Evolutionary conservation across 2,113 vertebrate genomes (phyloP).

Genomic region (Orientallactaga bullata): DNA sequence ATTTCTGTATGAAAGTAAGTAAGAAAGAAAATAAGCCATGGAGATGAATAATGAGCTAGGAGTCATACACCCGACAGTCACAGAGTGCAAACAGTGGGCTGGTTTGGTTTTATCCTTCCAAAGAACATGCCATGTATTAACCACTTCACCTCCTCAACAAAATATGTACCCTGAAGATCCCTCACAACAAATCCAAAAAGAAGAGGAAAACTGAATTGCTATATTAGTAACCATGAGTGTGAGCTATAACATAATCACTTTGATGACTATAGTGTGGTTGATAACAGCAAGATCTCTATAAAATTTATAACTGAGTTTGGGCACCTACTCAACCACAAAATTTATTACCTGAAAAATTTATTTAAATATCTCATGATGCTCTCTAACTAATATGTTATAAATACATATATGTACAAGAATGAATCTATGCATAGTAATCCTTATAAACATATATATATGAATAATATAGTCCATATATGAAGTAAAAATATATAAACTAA

Average conservation of each 20-base stretch:
- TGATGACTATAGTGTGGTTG: neutral
- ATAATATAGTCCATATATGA: neutral
- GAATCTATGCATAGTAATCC: too few relatives aligned
- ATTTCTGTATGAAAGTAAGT: constrained; percentile 88
- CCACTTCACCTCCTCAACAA: constrained; percentile 28
- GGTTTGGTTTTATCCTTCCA: constrained; percentile 41
- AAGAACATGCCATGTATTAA: constrained; percentile 66
- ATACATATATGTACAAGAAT: neutral
- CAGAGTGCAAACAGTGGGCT: constrained; percentile 64
- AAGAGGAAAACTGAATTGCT: neutral
- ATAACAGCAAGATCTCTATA: neutral
- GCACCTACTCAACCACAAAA: neutral
- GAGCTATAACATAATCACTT: neutral
- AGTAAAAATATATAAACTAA: neutral
- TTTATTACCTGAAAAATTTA: neutral
- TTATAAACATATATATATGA: too few relatives aligned
- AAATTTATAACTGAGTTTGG: neutral
- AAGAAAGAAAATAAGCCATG: constrained; percentile 78
- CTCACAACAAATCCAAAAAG: neutral
- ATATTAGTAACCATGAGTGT: neutral
- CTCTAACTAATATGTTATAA: neutral
- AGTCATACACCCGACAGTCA: constrained; percentile 74
- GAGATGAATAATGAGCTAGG: constrained; percentile 81
- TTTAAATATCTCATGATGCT: neutral
- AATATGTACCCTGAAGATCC: neutral